Conservation (phyloP, 2,888 invertebrate species). For the Ennomos fuscantarius region DNA sequence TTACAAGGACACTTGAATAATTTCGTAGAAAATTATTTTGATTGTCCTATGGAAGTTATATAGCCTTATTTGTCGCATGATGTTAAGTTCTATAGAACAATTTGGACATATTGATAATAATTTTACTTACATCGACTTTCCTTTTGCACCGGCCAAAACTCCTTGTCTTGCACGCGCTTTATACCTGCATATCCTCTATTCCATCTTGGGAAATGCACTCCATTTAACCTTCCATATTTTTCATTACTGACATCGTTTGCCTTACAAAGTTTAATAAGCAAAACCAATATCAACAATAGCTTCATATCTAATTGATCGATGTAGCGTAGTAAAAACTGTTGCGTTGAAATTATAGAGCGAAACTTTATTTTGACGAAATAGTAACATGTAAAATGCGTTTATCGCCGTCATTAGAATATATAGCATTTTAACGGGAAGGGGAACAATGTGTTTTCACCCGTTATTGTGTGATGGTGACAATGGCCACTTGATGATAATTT, state of each 20-base stretch:
- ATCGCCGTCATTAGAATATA: constrained; percentile 34
- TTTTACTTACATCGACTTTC: constrained; percentile 72
- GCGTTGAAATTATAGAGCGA: background rate
- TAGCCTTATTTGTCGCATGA: too few species aligned
- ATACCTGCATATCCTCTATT: constrained; percentile 35
- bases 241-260: constrained; percentile 42
- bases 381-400: constrained; percentile 27
- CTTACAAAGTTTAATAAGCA: constrained; percentile 46
- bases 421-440: constrained; percentile 43
- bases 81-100: too few species aligned
- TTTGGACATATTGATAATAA: too few species aligned
- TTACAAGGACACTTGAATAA: too few species aligned
- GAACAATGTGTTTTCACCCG: constrained; percentile 56
- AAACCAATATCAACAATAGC: constrained; percentile 20
- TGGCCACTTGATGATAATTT: constrained; percentile 56
- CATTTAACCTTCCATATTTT: constrained; percentile 38
- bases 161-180: constrained; percentile 40
- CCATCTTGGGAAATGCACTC: constrained; percentile 46
- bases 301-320: constrained; percentile 10
- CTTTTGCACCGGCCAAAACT: constrained; percentile 69
- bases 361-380: constrained; percentile 16
- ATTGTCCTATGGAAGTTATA: too few species aligned
- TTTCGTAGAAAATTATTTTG: too few species aligned
- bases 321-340: background rate
- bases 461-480: constrained; percentile 55